Percentiles rank a stretch among this genome's conserved stretches.
These are phyloP conservation scores for Nilaparvata lugens DNA, from an alignment of 1,140 invertebrate species.

Conservation along the genomic window DNA sequence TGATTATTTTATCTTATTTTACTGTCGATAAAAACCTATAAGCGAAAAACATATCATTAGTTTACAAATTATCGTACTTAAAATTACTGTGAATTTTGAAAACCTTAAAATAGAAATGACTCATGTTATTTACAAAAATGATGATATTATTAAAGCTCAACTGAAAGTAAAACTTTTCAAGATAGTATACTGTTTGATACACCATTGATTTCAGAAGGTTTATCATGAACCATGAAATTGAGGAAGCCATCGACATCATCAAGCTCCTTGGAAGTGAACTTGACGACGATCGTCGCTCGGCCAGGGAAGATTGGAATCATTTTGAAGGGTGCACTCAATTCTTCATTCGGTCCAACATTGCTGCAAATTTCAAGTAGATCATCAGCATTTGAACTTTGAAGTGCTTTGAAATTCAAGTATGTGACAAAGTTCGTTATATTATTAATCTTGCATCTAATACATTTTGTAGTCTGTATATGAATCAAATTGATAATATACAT, in stretches of 20 bases:
- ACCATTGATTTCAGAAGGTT: background rate
- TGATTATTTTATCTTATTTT: too few species aligned
- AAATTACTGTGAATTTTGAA: too few species aligned
- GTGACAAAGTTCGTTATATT: background rate
- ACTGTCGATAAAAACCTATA: too few species aligned
- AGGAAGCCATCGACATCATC: slow-evolving; percentile 74
- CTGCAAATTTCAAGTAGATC: slow-evolving; percentile 15
- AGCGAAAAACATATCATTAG: too few species aligned
- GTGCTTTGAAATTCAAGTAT: background rate
- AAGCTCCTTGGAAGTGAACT: slow-evolving; percentile 71
- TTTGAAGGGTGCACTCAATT: slow-evolving; percentile 56
- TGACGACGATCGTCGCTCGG: slow-evolving; percentile 63
- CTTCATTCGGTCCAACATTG: slow-evolving; percentile 33
- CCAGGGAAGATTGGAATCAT: slow-evolving; percentile 61
- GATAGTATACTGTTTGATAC: too few species aligned
- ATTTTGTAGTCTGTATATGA: too few species aligned
- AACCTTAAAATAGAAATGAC: too few species aligned
- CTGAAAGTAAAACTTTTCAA: too few species aligned
- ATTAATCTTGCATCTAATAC: background rate
- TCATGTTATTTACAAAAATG: too few species aligned
- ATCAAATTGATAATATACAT: background rate
- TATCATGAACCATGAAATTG: slow-evolving; percentile 12
- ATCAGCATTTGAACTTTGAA: background rate
- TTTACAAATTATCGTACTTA: too few species aligned
- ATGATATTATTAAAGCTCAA: too few species aligned